Base-by-base conservation (phyloP, 2,888 invertebrate species). In the Diadromus collaris region DNA sequence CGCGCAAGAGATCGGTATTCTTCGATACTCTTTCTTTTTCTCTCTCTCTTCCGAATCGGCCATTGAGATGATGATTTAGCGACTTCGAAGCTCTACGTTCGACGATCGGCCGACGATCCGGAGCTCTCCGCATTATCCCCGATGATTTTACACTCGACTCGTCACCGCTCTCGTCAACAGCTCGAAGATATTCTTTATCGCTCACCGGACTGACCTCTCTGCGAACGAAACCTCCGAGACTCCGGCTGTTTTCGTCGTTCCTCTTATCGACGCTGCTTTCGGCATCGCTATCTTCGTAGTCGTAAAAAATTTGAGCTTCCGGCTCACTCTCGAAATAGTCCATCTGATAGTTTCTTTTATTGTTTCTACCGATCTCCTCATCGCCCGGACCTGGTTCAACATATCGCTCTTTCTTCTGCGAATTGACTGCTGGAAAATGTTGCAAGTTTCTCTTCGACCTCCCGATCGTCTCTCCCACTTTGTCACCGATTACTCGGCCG, bases 291-390 rank as follows among this genome's bases (percentile, higher is more conserved):
- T 70, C 51, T 21, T 76, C 65, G 54, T 79, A 79, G 19, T 79
- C 79, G 54, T 79, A 73, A 67, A 79, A 73, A 70, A 79, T 61
- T 38, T 44, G 10, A 46, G 48, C 51, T 65, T 41, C 63, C 7
- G 27, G 24, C 4, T 29, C 38, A 19, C 21, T 69, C 3, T 68
- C 60, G 34, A 72, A 21, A 6, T 29, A 41, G 32, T 61, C n/a
- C 10, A 24, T 48, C 16, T 24, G 24, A 38, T 73, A 64, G 2
- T 74, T 48, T 56, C 67, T 65, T 19, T 70, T 74, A 9, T 34
- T 67, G 10, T 67, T 41, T 56, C 32, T 21, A 32, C 65, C 58
- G 10, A 24, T 56, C 19, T n/a, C 34, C 9, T 6, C 16, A 10
- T 24, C 29, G 16, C 10, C 24, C 27, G 27, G 41, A 5, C 6